Evolutionary conservation across 2,113 vertebrate species (phyloP).

Genomic region (Cariama cristata): DNA sequence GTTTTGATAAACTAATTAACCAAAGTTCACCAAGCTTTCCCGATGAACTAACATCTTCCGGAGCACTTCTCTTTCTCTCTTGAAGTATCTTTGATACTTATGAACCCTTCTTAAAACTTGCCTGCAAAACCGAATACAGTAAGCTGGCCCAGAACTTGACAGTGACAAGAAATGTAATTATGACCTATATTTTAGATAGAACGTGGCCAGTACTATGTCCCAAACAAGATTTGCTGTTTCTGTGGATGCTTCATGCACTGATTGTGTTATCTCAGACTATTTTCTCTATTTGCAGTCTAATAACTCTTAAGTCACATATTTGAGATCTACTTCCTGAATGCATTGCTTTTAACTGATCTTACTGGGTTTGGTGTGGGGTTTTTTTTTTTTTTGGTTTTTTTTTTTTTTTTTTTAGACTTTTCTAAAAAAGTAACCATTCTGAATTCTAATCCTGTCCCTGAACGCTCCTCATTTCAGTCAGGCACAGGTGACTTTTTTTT

Average conservation of each 20-base stretch:
- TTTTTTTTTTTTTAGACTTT: neutral
- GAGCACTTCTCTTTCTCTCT: neutral
- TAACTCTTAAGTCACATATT: neutral
- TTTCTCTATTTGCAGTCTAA: neutral
- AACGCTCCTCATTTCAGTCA: neutral
- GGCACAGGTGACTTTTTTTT: neutral
- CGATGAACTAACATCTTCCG: neutral
- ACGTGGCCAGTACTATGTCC: neutral
- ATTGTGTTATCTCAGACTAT: neutral
- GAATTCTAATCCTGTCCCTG: neutral
- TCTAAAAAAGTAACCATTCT: neutral
- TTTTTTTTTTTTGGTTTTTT: too few relatives aligned
- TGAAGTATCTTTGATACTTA: neutral
- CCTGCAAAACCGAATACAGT: neutral
- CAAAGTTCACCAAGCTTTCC: neutral
- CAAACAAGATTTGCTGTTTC: neutral
- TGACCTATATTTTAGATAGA: neutral
- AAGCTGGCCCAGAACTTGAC: neutral
- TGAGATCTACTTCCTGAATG: neutral
- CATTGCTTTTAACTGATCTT: neutral
- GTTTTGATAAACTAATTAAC: neutral
- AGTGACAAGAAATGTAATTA: neutral
- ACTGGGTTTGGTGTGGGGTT: neutral
- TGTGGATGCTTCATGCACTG: neutral
- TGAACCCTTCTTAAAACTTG: neutral